Conservation (phyloP, 2,797 vertebrate species). For the Nyctalus aviator region DNA sequence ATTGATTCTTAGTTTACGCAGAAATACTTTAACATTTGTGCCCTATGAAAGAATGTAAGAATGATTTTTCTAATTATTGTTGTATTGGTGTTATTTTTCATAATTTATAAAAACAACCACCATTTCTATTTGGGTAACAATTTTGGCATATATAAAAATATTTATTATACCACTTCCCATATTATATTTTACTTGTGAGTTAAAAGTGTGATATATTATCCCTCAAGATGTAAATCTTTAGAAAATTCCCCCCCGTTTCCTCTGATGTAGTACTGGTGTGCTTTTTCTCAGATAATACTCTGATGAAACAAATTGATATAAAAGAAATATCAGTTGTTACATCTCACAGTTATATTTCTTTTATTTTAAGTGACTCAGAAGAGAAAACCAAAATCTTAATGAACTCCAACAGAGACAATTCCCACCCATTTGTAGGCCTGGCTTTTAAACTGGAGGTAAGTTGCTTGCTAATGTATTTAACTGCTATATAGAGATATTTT, state of each 20-base stretch:
- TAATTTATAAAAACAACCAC: slow-evolving; percentile 4
- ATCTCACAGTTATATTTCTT: slow-evolving; percentile 57
- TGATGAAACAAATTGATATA: slow-evolving; percentile 20
- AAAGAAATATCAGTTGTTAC: background rate
- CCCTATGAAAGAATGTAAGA: background rate
- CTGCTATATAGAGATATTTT: background rate
- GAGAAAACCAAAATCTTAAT: slow-evolving; percentile 90
- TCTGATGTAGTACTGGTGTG: background rate
- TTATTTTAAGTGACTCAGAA: slow-evolving; percentile 87
- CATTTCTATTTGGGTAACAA: slow-evolving; percentile 38
- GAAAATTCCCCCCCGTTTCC: background rate
- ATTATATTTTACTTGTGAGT: background rate
- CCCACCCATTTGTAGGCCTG: slow-evolving; percentile 93
- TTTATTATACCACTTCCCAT: background rate
- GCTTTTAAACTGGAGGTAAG: slow-evolving; percentile 98
- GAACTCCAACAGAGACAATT: slow-evolving; percentile 90
- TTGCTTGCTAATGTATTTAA: slow-evolving; percentile 5
- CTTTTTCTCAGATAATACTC: slow-evolving; percentile 30
- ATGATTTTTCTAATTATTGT: background rate
- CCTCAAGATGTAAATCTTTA: background rate
- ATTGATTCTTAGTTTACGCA: background rate
- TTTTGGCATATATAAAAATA: background rate
- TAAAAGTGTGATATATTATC: slow-evolving; percentile 23
- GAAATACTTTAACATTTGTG: background rate
- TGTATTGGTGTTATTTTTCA: background rate